A percentile compares a stretch with the other conserved stretches of the same genome.
phyloP scores from a whole-genome alignment of 2,113 vertebrate species.

The Gobiocypris rarus region DNA sequence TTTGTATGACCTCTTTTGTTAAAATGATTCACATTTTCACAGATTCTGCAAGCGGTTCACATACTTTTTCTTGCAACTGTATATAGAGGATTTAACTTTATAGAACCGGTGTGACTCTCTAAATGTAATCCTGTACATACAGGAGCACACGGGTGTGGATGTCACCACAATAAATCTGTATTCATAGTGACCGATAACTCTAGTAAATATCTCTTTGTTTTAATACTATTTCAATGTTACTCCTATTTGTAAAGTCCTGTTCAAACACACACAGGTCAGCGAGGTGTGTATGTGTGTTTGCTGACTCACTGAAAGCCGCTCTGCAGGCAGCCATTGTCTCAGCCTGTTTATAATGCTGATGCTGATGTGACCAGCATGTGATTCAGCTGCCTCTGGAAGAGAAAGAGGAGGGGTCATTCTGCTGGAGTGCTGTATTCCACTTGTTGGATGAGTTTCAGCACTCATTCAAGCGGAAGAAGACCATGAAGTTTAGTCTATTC shows the following conservation, averaged over 20 bases:
- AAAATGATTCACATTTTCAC: no score
- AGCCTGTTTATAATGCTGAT: slow-evolving; percentile 33
- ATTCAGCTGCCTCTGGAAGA: slow-evolving; percentile 20
- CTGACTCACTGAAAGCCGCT: slow-evolving; percentile 41
- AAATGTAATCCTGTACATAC: not conserved
- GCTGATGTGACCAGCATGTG: slow-evolving; percentile 48
- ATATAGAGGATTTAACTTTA: no score
- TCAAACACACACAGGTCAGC: slow-evolving; percentile 1
- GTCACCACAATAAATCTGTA: not conserved
- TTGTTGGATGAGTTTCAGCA: not conserved
- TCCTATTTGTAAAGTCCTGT: not conserved
- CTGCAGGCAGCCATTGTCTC: slow-evolving; percentile 38
- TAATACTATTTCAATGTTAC: no score
- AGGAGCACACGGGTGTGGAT: not conserved
- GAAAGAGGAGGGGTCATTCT: not conserved
- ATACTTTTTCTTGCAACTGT: no score
- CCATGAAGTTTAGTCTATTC: not conserved
- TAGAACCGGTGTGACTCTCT: no score
- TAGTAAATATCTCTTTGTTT: not conserved
- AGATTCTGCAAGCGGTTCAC: no score
- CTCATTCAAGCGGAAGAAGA: not conserved
- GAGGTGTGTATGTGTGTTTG: slow-evolving; percentile 13
- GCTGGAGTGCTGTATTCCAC: not conserved
- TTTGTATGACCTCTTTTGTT: no score
- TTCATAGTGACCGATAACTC: not conserved